Percentiles rank a stretch among this genome's conserved stretches.
phyloP scores from a whole-genome alignment of 2,113 vertebrate genomes.

The Struthio camelus region DNA sequence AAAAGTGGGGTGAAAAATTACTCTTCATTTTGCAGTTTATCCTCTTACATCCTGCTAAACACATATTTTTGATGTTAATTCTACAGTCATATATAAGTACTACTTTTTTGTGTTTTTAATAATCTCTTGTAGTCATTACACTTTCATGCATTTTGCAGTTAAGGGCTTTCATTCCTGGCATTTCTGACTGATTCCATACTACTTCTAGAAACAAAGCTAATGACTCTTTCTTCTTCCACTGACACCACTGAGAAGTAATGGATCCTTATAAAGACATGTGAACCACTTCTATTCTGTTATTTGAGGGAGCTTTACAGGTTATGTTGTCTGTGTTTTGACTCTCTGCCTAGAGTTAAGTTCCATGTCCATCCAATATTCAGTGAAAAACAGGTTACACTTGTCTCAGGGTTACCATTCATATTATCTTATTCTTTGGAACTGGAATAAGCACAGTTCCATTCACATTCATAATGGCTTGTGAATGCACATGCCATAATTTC shows the following conservation, averaged over 20 bases:
- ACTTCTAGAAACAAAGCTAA: not conserved
- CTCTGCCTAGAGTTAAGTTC: not conserved
- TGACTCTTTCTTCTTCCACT: not conserved
- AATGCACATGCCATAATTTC: not conserved
- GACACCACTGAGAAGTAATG: accelerated
- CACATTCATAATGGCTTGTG: not conserved
- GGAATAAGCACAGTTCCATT: not conserved
- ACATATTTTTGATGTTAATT: not conserved
- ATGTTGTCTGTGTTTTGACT: not conserved
- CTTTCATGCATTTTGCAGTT: slow-evolving; percentile 19
- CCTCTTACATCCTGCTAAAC: not conserved
- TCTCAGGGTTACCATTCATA: not conserved
- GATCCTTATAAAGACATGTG: not conserved
- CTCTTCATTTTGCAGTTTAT: not conserved
- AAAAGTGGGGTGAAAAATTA: not conserved
- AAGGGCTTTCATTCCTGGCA: not conserved
- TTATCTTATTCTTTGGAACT: not conserved
- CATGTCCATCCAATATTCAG: not conserved
- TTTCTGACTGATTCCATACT: not conserved
- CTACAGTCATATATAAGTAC: not conserved
- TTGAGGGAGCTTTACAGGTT: not conserved
- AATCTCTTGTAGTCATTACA: not conserved
- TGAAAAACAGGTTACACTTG: not conserved
- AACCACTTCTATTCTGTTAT: not conserved
- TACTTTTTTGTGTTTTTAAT: not conserved